A percentile compares a stretch with the other conserved stretches of the same genome.
Conservation (phyloP, 1,140 invertebrate genomes). For the Drosophila funebris region DNA sequence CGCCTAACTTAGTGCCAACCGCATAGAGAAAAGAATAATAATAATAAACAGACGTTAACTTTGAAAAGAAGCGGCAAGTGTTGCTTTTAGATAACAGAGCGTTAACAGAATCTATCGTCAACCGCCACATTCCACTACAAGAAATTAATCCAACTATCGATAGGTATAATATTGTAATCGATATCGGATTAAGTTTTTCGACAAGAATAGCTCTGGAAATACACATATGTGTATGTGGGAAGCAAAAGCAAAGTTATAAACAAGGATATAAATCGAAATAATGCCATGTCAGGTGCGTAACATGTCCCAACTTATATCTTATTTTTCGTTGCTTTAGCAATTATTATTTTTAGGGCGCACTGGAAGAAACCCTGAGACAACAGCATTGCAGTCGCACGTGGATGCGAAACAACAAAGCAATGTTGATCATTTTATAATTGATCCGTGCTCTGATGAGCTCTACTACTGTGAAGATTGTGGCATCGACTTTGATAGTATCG, state of each 20-base stretch:
- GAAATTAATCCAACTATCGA: not conserved
- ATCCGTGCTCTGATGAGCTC: slow-evolving; percentile 15
- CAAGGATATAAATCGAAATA: slow-evolving; percentile 15
- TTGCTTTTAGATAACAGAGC: not conserved
- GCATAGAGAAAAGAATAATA: slow-evolving; percentile 55
- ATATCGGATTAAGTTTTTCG: slow-evolving; percentile 1
- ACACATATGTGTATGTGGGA: slow-evolving; percentile 15
- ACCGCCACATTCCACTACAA: not conserved
- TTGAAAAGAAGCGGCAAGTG: not conserved
- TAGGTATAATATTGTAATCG: not conserved
- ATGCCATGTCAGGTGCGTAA: slow-evolving; percentile 56
- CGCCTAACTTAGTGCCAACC: slow-evolving; percentile 58
- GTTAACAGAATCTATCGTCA: not conserved
- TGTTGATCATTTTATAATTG: slow-evolving; percentile 17
- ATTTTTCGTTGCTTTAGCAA: not conserved
- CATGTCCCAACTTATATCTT: not conserved
- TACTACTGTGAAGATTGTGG: slow-evolving; percentile 57
- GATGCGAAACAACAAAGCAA: slow-evolving; percentile 19
- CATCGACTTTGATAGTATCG: slow-evolving; percentile 40
- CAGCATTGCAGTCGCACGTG: slow-evolving; percentile 41
- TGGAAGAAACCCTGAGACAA: not conserved
- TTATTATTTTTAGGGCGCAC: slow-evolving; percentile 5
- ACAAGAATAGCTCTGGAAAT: slow-evolving; percentile 6
- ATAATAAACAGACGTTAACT: slow-evolving; percentile 3
- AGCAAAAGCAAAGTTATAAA: not conserved